These are phyloP conservation scores for Papilio aristodemus DNA, from an alignment of 1,140 invertebrate species.

Conservation along the genomic window DNA sequence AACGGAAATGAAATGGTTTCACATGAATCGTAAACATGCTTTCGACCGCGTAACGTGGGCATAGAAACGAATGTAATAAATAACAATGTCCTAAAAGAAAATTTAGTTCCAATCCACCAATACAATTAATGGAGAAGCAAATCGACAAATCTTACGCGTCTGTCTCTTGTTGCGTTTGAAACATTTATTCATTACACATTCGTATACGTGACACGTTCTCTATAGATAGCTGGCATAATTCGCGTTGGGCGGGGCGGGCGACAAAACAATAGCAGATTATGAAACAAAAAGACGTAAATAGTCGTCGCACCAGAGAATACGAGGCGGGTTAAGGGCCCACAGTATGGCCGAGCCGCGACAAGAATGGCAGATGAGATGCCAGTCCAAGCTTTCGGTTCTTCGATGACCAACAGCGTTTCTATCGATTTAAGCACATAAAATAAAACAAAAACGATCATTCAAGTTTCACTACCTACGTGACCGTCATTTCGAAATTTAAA, in stretches of 20 bases:
- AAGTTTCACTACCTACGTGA: neutral
- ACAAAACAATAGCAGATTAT: conserved; percentile 79
- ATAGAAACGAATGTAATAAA: conserved; percentile 48
- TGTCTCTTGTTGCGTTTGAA: conserved; percentile 46
- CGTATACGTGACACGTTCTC: conserved; percentile 69
- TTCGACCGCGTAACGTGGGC: conserved; percentile 47
- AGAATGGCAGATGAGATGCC: conserved; percentile 71
- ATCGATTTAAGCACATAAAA: neutral
- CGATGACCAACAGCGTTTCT: conserved; percentile 32
- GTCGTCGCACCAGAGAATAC: conserved; percentile 68
- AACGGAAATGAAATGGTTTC: conserved; percentile 72
- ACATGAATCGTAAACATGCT: conserved; percentile 60
- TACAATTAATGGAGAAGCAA: conserved; percentile 17
- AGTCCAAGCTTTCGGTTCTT: conserved; percentile 16
- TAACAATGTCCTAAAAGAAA: conserved; percentile 37
- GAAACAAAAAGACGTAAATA: conserved; percentile 78
- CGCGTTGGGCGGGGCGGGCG: conserved; percentile 66
- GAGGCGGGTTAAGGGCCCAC: conserved; percentile 72
- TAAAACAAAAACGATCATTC: conserved; percentile 3
- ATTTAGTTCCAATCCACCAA: conserved; percentile 39
- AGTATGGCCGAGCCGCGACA: conserved; percentile 65
- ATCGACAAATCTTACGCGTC: conserved; percentile 48
- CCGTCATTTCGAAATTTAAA: neutral
- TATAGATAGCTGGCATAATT: conserved; percentile 77
- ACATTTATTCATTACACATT: conserved; percentile 72